These are phyloP conservation scores for Fulica atra DNA, from an alignment of 2,113 vertebrate species.

Conservation along the genomic window DNA sequence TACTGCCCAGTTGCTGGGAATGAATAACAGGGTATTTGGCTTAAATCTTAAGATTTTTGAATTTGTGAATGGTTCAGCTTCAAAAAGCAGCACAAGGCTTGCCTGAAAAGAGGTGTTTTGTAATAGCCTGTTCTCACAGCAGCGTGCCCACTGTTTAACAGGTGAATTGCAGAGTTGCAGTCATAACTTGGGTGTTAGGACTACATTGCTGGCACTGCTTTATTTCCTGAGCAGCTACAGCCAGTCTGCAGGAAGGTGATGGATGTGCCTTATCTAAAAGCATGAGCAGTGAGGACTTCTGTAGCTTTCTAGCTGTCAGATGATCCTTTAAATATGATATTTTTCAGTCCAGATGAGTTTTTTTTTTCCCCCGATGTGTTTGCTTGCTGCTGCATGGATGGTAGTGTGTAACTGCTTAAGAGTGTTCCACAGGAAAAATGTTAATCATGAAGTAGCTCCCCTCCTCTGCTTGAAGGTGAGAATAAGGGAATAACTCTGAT, in stretches of 20 bases:
- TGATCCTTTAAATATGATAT: neutral
- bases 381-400: accelerated
- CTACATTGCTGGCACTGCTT: accelerated
- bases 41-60: neutral
- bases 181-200: neutral
- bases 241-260: neutral
- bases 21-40: conserved; percentile 35
- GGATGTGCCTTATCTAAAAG: neutral
- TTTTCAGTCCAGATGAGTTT: neutral
- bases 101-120: neutral
- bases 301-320: neutral
- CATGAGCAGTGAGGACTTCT: neutral
- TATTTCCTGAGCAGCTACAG: neutral
- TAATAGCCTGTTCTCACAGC: neutral
- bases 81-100: neutral
- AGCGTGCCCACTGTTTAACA: neutral
- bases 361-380: neutral
- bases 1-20: neutral
- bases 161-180: neutral
- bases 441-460: neutral
- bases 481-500: neutral
- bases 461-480: neutral
- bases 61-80: neutral
- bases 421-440: too few species aligned
- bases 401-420: neutral